These are phyloP conservation scores for Neomorphus geoffroyi DNA, from an alignment of 2,797 vertebrate genomes.

Conservation along the genomic window DNA sequence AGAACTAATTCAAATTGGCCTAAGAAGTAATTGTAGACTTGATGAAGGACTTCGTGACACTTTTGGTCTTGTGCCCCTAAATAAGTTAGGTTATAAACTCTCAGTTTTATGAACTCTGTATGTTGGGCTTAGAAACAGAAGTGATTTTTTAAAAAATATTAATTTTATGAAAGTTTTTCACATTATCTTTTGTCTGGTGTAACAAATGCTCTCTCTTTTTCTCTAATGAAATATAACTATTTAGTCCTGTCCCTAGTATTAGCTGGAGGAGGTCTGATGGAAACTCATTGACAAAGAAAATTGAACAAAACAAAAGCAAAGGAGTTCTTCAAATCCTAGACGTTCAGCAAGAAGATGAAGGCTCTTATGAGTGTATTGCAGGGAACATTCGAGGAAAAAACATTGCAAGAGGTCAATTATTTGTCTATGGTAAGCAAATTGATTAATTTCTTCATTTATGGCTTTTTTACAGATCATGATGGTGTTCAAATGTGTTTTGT, in stretches of 20 bases:
- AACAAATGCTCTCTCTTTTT: neutral
- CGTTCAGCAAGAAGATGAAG: constrained; percentile 76
- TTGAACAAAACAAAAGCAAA: constrained; percentile 34
- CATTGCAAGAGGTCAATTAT: constrained; percentile 70
- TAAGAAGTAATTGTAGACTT: neutral
- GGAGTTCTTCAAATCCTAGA: constrained; percentile 74
- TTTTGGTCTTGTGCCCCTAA: neutral
- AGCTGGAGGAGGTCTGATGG: constrained; percentile 77
- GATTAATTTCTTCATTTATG: neutral
- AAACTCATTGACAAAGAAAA: constrained; percentile 65
- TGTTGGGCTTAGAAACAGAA: neutral
- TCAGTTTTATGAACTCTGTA: neutral
- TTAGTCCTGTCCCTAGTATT: constrained; percentile 76
- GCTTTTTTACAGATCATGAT: neutral
- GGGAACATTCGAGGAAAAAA: constrained; percentile 73
- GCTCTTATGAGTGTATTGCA: constrained; percentile 71
- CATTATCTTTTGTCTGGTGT: neutral
- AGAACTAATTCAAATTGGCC: neutral
- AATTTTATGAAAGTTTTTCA: neutral
- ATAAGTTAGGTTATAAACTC: neutral
- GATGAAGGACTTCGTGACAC: neutral
- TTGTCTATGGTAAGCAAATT: constrained; percentile 75
- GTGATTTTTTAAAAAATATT: neutral
- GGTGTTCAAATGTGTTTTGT: neutral
- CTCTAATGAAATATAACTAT: constrained; percentile 61